These are phyloP conservation scores for Otocyon megalotis DNA, from an alignment of 2,113 vertebrate species.

Conservation along the genomic window DNA sequence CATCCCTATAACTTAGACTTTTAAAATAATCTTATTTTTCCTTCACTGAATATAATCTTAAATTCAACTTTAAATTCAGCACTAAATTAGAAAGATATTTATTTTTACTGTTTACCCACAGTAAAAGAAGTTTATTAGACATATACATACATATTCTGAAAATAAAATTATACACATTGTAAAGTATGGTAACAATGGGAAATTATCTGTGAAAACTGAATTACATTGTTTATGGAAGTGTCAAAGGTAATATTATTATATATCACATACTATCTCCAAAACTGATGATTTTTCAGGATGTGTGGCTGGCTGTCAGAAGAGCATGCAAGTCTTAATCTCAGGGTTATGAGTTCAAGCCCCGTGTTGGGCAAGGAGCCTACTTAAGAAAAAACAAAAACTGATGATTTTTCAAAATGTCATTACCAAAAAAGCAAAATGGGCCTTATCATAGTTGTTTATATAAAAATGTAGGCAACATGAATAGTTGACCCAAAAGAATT, in stretches of 20 bases:
- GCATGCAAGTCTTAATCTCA: too few relatives aligned
- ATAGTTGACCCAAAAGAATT: slow-evolving; percentile 31
- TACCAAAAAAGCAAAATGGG: not conserved
- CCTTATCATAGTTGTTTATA: not conserved
- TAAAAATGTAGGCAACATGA: slow-evolving; percentile 3
- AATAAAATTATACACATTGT: slow-evolving; percentile 25
- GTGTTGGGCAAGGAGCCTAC: too few relatives aligned
- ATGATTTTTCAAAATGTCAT: slow-evolving; percentile 35
- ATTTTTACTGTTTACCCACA: slow-evolving; percentile 37
- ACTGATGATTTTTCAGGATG: not conserved
- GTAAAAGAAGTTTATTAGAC: slow-evolving; percentile 56
- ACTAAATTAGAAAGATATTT: slow-evolving; percentile 54
- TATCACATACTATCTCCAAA: not conserved
- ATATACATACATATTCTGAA: slow-evolving; percentile 39
- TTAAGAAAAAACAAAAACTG: too few relatives aligned
- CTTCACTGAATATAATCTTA: slow-evolving; percentile 60
- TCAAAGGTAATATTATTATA: not conserved
- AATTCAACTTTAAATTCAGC: slow-evolving; percentile 72
- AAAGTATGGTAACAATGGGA: slow-evolving; percentile 36
- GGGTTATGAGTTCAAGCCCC: too few relatives aligned
- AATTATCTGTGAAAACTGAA: slow-evolving; percentile 10
- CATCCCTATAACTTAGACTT: not conserved
- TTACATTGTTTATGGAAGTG: not conserved
- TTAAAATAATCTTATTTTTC: not conserved
- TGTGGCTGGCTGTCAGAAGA: too few relatives aligned